Conservation (phyloP, 2,113 vertebrate genomes). For the Nannospalax galili region DNA sequence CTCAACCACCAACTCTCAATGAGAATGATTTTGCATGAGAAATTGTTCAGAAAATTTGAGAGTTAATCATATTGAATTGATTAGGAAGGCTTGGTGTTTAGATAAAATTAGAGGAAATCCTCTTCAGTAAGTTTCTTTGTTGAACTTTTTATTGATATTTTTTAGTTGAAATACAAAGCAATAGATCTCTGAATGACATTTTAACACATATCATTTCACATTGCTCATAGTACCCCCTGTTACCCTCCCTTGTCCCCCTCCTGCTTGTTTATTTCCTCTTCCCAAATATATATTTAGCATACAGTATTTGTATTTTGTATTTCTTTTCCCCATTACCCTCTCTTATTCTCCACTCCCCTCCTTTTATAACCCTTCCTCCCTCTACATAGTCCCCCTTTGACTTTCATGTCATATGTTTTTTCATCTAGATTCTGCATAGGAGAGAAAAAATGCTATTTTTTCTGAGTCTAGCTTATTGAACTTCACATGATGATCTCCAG, state of each 20-base stretch:
- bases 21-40: neutral
- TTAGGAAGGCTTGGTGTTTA: conserved; percentile 17
- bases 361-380: neutral
- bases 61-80: conserved; percentile 19
- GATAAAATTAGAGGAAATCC: neutral
- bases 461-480: neutral
- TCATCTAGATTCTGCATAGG: neutral
- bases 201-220: neutral
- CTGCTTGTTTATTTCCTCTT: neutral
- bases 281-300: neutral
- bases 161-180: neutral
- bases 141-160: neutral
- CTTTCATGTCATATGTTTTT: neutral
- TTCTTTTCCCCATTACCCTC: neutral
- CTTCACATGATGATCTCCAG: neutral
- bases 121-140: conserved; percentile 11
- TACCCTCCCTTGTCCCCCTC: neutral
- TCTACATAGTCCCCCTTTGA: neutral
- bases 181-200: neutral
- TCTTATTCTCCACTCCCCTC: neutral
- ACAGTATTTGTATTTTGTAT: neutral
- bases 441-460: neutral
- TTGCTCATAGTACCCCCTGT: neutral
- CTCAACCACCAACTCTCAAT: neutral
- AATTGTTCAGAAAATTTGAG: conserved; percentile 17